A percentile compares a stretch with the other conserved stretches of the same genome.
phyloP scores from a whole-genome alignment of 2,888 invertebrate genomes.

The Cephonodes hylas region DNA sequence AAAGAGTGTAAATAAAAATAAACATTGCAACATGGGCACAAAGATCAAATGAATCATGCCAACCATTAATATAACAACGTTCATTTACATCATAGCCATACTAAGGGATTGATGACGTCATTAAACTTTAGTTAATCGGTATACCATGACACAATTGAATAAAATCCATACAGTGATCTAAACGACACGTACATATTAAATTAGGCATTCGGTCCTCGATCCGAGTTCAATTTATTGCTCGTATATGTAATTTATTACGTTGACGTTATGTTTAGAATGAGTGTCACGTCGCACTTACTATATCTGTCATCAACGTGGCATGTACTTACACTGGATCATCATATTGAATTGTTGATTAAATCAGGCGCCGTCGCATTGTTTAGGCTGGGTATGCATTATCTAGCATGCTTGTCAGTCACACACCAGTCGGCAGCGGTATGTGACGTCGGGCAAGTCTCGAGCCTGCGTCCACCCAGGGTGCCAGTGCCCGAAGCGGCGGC shows the following conservation, averaged over 20 bases:
- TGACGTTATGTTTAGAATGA: conserved; percentile 46
- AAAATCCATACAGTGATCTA: conserved; percentile 2
- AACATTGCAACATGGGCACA: not conserved
- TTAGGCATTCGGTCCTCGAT: conserved; percentile 48
- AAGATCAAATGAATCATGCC: not conserved
- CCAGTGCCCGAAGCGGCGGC: conserved; percentile 34
- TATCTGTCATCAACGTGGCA: conserved; percentile 45
- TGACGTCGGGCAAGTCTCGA: conserved; percentile 41
- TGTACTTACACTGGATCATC: conserved; percentile 46
- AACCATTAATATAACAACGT: not conserved
- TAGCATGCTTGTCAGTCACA: conserved; percentile 54
- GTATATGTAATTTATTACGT: conserved; percentile 54
- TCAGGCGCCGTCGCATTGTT: conserved; percentile 55
- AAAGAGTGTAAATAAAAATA: not conserved
- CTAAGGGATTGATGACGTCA: not conserved
- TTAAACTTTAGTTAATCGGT: not conserved
- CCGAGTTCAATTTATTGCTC: conserved; percentile 54
- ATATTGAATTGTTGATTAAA: conserved; percentile 59
- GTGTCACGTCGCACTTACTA: conserved; percentile 49
- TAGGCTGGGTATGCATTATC: conserved; percentile 50
- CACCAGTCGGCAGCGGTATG: conserved; percentile 35
- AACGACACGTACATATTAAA: conserved; percentile 27
- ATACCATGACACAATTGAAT: conserved; percentile 1
- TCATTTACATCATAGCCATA: not conserved
- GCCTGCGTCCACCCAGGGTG: conserved; percentile 29